Conservation (phyloP, 30 jellyfish, hydroid and myxozoan genomes). For the Euphysa ruthae region DNA sequence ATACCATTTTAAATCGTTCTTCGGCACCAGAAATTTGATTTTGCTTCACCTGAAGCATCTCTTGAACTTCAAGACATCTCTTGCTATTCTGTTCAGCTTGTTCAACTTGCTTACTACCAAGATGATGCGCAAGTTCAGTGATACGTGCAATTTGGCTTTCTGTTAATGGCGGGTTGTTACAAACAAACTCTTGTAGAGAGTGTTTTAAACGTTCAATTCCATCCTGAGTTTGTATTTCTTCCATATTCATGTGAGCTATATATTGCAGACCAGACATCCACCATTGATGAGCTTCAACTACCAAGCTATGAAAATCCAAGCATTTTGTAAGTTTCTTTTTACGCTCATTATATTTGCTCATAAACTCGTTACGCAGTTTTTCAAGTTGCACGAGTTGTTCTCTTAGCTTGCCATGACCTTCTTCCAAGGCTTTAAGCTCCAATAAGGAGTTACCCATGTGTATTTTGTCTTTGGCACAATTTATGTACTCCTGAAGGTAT, state of each 20-base stretch:
- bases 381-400: conserved; percentile 46
- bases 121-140: conserved; percentile 94
- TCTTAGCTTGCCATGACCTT: conserved; percentile 22
- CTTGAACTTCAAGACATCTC: conserved; percentile 77
- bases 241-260: conserved; percentile 95
- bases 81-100: conserved; percentile 89
- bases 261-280: conserved; percentile 71
- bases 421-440: conserved; percentile 1
- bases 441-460: conserved; percentile 11
- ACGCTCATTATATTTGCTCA: conserved; percentile 38
- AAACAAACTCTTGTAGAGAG: conserved; percentile 20
- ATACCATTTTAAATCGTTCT: conserved; percentile 49
- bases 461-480: conserved; percentile 12
- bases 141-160: conserved; percentile 85
- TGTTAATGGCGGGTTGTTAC: conserved; percentile 38
- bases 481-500: conserved; percentile 29
- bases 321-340: conserved; percentile 49
- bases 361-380: conserved; percentile 7
- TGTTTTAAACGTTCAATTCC: conserved; percentile 55
- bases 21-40: conserved; percentile 67
- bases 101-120: conserved; percentile 76
- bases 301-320: conserved; percentile 61
- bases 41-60: conserved; percentile 57
- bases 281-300: conserved; percentile 87
- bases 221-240: conserved; percentile 82